Evolutionary conservation across 2,888 invertebrate species (phyloP), one percentile per base, ranked within the genome.

Genomic region (Nemotelus pantherinus): DNA sequence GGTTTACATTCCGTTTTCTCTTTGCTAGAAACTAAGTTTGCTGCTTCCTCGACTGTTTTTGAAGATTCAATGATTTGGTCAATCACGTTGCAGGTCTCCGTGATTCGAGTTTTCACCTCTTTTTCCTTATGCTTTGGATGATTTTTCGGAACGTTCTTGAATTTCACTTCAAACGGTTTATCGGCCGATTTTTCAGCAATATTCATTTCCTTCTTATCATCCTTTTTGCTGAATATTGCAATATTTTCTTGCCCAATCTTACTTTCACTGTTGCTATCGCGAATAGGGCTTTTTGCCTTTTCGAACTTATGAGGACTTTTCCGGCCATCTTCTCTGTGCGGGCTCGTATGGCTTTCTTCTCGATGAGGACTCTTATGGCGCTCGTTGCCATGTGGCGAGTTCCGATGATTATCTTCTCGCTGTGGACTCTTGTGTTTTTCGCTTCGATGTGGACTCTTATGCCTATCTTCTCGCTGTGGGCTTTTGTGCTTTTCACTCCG

Each of bases 11-110:
- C 77, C 50, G 64, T 67, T 77, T 80, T 81, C 76, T 80, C 81
- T 71, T 77, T 78, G 3, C 80, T 77, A 3, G 44, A 25, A 4
- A 9, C 79, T 2, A 86, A 68, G 82, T 86, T 86, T 2, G 86
- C 86, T 2, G 86, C 86, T 78, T 86, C 83, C 71, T 86, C 86
- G 0, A 86, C 84, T 0, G 86, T 86, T 80, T 87, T 86, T 7
- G 84, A 83, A 3, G 86, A 86, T 77, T 87, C 86, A 0, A 87
- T 80, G 68, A 87, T 87, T 82, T 87, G 83, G 82, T 87, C 87
- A 45, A 87, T 82, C 65, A 87, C 80, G 81, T 83, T 87, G 47
- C 83, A 87, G 57, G 82, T 83, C 55, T 47, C 78, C 4, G 71
- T 77, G 44, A 71, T 76, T 78, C 80, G 3, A 77, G 78, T 0